Evolutionary conservation across 2,888 invertebrate species (phyloP).

Genomic region (Drosophila crucigera): DNA sequence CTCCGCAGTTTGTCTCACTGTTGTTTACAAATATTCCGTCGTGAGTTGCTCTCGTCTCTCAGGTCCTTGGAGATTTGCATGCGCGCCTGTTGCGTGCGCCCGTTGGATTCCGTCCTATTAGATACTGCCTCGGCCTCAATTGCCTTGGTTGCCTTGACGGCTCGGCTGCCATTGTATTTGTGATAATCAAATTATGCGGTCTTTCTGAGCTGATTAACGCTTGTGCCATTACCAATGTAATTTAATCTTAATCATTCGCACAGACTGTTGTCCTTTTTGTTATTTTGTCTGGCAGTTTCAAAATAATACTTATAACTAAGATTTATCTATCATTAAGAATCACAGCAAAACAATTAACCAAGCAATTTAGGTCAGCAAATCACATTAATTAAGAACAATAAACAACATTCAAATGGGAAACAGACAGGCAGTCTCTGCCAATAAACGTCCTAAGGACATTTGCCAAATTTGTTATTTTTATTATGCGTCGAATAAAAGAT

Average conservation of each 20-base stretch:
- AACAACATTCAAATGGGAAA: conserved; percentile 31
- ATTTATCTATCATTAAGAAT: conserved; percentile 39
- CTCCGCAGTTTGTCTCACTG: conserved; percentile 20
- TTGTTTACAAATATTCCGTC: conserved; percentile 64
- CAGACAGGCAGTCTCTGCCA: background rate
- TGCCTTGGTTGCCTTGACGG: conserved; percentile 15
- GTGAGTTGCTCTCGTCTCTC: conserved; percentile 12
- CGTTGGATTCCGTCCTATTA: conserved; percentile 20
- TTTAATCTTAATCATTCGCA: conserved; percentile 35
- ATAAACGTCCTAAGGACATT: background rate
- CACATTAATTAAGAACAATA: conserved; percentile 48
- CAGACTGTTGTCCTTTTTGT: conserved; percentile 2
- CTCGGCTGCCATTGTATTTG: conserved; percentile 22
- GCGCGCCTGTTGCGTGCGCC: conserved; percentile 68
- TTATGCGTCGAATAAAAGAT: background rate
- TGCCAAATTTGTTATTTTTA: background rate
- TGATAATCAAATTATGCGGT: conserved; percentile 54
- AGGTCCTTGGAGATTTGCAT: conserved; percentile 55
- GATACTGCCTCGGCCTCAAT: conserved; percentile 23
- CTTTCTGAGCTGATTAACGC: conserved; percentile 40
- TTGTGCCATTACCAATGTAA: conserved; percentile 32
- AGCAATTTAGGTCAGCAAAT: conserved; percentile 45
- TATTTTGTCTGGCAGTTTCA: conserved; percentile 3
- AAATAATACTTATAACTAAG: conserved; percentile 25
- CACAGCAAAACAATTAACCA: conserved; percentile 39